phyloP scores from a whole-genome alignment of 2,113 vertebrate species.

The Psophia crepitans region DNA sequence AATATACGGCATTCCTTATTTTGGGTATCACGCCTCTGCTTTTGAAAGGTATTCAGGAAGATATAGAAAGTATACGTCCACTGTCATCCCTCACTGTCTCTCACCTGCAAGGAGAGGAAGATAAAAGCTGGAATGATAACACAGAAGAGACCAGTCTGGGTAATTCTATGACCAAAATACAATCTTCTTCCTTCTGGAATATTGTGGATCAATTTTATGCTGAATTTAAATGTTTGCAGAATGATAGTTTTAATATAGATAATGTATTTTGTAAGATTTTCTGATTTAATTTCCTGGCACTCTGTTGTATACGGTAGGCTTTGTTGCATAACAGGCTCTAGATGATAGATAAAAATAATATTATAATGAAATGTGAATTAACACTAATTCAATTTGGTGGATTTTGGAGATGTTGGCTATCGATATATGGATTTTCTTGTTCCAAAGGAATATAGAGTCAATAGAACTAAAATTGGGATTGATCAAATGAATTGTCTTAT shows the following conservation, averaged over 20 bases:
- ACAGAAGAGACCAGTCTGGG: not conserved
- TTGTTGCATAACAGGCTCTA: not conserved
- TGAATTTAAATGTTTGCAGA: slow-evolving; percentile 51
- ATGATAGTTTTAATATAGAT: slow-evolving; percentile 23
- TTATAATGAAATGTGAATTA: slow-evolving; percentile 47
- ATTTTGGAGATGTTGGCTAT: slow-evolving; percentile 10
- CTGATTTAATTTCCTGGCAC: slow-evolving; percentile 32
- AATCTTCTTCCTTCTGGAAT: not conserved
- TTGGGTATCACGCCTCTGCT: not conserved
- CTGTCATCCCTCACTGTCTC: not conserved
- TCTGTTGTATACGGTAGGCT: not conserved
- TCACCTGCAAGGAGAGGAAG: not conserved
- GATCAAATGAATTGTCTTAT: not conserved
- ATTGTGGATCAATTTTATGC: not conserved
- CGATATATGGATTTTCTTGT: slow-evolving; percentile 23
- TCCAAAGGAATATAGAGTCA: slow-evolving; percentile 16
- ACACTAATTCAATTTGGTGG: slow-evolving; percentile 36
- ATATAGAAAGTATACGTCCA: not conserved
- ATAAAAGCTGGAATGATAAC: not conserved
- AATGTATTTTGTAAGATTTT: slow-evolving; percentile 26
- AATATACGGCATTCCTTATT: not conserved
- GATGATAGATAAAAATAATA: slow-evolving; percentile 36
- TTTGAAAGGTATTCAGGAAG: not conserved
- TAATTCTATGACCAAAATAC: not conserved
- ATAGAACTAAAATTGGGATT: not conserved